These are phyloP conservation scores for Panagrolaimus sp. DNA, from an alignment of 1,140 invertebrate species.

Conservation along the genomic window DNA sequence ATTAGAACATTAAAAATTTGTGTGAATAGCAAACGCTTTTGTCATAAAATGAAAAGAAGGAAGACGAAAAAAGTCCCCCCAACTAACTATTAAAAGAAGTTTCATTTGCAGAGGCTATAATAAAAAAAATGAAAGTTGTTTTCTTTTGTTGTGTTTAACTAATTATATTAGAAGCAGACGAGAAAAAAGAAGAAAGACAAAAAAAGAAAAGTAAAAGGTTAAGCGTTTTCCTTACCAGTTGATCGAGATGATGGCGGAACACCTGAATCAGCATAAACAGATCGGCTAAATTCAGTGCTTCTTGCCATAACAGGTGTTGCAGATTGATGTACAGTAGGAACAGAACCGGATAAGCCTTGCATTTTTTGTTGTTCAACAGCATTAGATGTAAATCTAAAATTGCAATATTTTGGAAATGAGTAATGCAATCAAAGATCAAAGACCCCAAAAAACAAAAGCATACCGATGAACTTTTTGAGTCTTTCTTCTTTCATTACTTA, in stretches of 20 bases:
- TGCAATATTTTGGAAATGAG: not conserved
- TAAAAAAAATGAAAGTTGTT: too few species aligned
- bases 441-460: not conserved
- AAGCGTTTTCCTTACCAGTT: not conserved
- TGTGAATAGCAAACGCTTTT: too few species aligned
- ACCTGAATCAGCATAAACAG: not conserved
- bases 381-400: conserved; percentile 5
- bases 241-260: conserved; percentile 3
- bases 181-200: not conserved
- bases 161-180: not conserved
- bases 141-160: too few species aligned
- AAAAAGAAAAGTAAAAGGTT: too few species aligned
- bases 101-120: too few species aligned
- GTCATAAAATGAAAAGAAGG: too few species aligned
- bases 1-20: too few species aligned
- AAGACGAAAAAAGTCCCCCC: too few species aligned
- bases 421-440: too few species aligned
- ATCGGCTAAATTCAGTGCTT: conserved; percentile 4
- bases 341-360: conserved; percentile 1
- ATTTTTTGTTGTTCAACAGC: conserved; percentile 9
- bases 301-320: not conserved
- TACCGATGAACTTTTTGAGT: not conserved
- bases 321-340: not conserved
- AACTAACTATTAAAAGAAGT: too few species aligned
- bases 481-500: not conserved